Percentiles rank a stretch among this genome's conserved stretches.
phyloP scores from a whole-genome alignment of 1,140 invertebrate species.

The Drosophila subpulchrella region DNA sequence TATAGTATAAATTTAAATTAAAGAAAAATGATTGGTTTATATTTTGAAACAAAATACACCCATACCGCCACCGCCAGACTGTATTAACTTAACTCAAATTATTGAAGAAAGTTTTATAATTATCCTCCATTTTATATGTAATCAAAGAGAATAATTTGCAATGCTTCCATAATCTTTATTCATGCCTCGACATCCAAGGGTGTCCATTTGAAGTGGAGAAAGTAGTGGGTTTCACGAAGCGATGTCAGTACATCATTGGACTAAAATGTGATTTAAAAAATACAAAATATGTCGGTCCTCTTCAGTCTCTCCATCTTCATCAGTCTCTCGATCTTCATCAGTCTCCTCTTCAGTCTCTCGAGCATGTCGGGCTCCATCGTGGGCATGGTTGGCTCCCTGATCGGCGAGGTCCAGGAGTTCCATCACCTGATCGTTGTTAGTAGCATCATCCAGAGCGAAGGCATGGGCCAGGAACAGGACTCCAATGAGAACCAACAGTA shows the following conservation, averaged over 20 bases:
- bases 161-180: conserved; percentile 49
- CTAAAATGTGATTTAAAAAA: no score
- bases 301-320: conserved; percentile 13
- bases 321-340: conserved; percentile 3
- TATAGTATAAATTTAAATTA: no score
- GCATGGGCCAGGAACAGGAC: conserved; percentile 47
- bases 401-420: conserved; percentile 45
- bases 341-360: conserved; percentile 3
- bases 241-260: background rate
- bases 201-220: background rate
- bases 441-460: conserved; percentile 33
- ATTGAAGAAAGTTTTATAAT: no score
- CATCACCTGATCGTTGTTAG: conserved; percentile 20
- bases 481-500: conserved; percentile 31
- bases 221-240: conserved; percentile 2
- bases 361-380: conserved; percentile 43
- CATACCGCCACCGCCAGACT: no score
- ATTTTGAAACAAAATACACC: no score
- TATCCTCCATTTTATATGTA: no score
- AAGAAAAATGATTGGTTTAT: no score
- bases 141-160: background rate
- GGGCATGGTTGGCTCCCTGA: conserved; percentile 39
- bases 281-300: background rate
- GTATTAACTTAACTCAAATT: no score
- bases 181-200: conserved; percentile 10